A percentile compares a stretch with the other conserved stretches of the same genome.
Evolutionary conservation across 2,888 invertebrate genomes (phyloP).

Genomic region (Lapara coniferarum): DNA sequence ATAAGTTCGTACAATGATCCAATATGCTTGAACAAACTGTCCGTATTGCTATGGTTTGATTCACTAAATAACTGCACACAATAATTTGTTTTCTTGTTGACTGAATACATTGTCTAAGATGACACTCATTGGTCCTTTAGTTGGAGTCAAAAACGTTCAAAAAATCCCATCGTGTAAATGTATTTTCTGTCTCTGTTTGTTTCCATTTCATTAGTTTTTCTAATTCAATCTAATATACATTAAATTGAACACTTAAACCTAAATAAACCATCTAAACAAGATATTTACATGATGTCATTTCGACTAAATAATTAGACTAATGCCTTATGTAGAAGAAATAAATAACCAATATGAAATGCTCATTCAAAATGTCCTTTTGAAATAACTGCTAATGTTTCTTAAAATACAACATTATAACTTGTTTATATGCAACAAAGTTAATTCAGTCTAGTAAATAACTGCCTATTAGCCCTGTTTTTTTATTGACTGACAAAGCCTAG

Average conservation of each 20-base stretch:
- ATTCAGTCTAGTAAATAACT: slow-evolving; percentile 75
- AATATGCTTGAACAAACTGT: slow-evolving; percentile 77
- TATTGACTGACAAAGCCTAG: slow-evolving; percentile 71
- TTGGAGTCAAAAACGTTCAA: slow-evolving; percentile 68
- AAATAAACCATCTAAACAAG: slow-evolving; percentile 81
- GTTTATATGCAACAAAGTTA: slow-evolving; percentile 70
- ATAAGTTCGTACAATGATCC: slow-evolving; percentile 81
- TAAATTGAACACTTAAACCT: slow-evolving; percentile 81
- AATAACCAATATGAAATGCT: slow-evolving; percentile 83
- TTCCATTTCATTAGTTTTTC: slow-evolving; percentile 50
- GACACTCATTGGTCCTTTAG: slow-evolving; percentile 77
- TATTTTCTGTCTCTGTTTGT: slow-evolving; percentile 59
- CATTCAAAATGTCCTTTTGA: slow-evolving; percentile 71
- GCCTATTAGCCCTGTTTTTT: slow-evolving; percentile 57
- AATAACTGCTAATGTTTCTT: slow-evolving; percentile 71
- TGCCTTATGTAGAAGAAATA: slow-evolving; percentile 78
- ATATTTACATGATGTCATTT: slow-evolving; percentile 80
- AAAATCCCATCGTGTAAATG: slow-evolving; percentile 61
- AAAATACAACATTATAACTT: slow-evolving; percentile 70
- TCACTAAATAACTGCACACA: slow-evolving; percentile 55
- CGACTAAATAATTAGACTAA: slow-evolving; percentile 81
- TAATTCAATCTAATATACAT: slow-evolving; percentile 77
- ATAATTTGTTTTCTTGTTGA: slow-evolving; percentile 48
- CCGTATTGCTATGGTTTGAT: slow-evolving; percentile 61
- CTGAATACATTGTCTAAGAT: slow-evolving; percentile 58